Conservation (phyloP, 2,888 invertebrate species). For the Bombylius major region DNA sequence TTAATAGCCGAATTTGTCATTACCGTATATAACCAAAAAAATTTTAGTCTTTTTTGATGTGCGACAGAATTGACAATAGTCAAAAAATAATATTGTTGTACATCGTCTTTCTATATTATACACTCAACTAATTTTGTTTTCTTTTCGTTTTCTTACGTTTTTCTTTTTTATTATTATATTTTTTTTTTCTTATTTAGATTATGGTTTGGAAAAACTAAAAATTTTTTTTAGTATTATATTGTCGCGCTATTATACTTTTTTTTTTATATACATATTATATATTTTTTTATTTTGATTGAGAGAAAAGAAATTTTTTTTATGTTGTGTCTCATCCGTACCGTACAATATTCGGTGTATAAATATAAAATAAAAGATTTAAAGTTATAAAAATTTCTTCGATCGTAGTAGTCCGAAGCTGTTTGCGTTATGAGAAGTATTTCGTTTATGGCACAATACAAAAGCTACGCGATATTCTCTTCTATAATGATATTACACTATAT, state of each 20-base stretch:
- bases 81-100: background rate
- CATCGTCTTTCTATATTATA: background rate
- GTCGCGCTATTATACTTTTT: background rate
- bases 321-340: constrained; percentile 5
- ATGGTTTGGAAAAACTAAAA: background rate
- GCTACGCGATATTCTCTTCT: constrained; percentile 23
- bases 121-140: background rate
- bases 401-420: constrained; percentile 34
- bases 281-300: background rate
- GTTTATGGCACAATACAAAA: constrained; percentile 39
- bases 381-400: constrained; percentile 17
- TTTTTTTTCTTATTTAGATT: background rate
- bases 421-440: constrained; percentile 39
- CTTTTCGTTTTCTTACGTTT: background rate
- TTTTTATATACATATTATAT: background rate
- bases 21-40: background rate
- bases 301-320: background rate
- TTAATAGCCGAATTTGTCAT: background rate
- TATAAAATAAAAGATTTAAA: constrained; percentile 11
- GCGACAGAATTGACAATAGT: background rate
- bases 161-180: background rate
- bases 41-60: background rate
- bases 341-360: constrained; percentile 5
- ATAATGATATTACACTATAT: background rate
- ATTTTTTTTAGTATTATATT: background rate